Evolutionary conservation across 2,797 vertebrate species (phyloP), one percentile per base, ranked within the genome.

Genomic region (Gallinago nigripennis): DNA sequence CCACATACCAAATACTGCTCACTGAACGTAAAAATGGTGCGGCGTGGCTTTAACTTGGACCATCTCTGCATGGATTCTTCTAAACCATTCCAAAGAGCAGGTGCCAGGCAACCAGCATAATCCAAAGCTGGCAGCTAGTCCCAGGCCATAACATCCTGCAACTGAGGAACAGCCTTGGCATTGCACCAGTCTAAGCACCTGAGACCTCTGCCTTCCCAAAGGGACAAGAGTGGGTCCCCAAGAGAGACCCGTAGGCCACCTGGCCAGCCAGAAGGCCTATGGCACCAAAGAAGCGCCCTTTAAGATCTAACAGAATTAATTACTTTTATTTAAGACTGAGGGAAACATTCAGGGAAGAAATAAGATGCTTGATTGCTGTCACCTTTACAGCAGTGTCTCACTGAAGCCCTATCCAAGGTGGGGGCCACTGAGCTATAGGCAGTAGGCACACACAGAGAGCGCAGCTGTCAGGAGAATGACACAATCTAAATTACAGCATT

Each of bases 381-480:
- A 4, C 51, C 72, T 23, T 56, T 70, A 41, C 0, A 2, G 63
- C n/a, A 56, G 57, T 6, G 15, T 13, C 61, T 45, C 24, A 31
- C 33, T 43, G 48, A 91, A 88, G 50, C 11, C 28, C 73, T 72
- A 12, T 9, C 14, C 20, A 15, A 54, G 21, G 17, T 25, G 35
- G 10, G 23, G 27, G 12, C 9, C 35, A 60, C 39, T 43, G 46
- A 81, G 60, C n/a, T 53, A 37, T 1, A 2, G 0, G 3, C 31
- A 35, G 25, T 9, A 81, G 50, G 35, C 9, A 25, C 14, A 31
- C 0, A 0, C 12, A 78, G 3, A 73, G 57, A 77, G 16, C 23
- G 14, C 4, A 31, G 23, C 31, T 45, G 14, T 33, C 63, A 82
- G 45, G 30, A 91, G 33, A 82, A 64, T 16, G 63, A 85, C 8